Conservation (phyloP, 1,140 invertebrate species). For the Drosophila pallidifrons region DNA sequence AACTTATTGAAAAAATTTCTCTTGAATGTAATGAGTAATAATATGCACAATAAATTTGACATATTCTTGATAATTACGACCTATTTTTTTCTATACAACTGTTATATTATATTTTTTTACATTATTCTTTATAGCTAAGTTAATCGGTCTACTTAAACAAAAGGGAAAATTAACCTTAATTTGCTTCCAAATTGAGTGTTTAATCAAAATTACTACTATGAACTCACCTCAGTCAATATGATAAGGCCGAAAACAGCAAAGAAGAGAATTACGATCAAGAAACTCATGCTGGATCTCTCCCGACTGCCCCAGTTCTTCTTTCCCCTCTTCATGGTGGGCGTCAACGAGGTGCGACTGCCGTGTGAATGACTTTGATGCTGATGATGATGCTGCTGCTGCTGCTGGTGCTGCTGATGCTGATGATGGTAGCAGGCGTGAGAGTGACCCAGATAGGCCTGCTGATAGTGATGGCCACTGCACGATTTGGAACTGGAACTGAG, state of each 20-base stretch:
- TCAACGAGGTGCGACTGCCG: conserved; percentile 66
- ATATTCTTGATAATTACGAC: too few relatives aligned
- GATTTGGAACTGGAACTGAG: conserved; percentile 29
- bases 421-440: conserved; percentile 70
- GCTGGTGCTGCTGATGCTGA: conserved; percentile 57
- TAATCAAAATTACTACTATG: not conserved
- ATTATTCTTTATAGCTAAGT: too few relatives aligned
- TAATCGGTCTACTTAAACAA: too few relatives aligned
- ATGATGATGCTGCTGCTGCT: conserved; percentile 54
- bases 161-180: too few relatives aligned
- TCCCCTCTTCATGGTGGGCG: conserved; percentile 73
- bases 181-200: too few relatives aligned
- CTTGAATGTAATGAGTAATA: too few relatives aligned
- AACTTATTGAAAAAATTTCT: too few relatives aligned
- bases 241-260: conserved; percentile 95
- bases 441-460: conserved; percentile 62
- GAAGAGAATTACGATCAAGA: conserved; percentile 95
- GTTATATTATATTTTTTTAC: too few relatives aligned
- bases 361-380: conserved; percentile 53
- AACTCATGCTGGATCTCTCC: conserved; percentile 93
- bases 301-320: conserved; percentile 86
- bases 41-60: too few relatives aligned
- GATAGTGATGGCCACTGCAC: conserved; percentile 58
- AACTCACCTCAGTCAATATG: conserved; percentile 90
- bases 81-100: too few relatives aligned